Evolutionary conservation across 35 echinoderm and acorn worm genomes (phyloP).

Genomic region (Ophiothrix spiculata): DNA sequence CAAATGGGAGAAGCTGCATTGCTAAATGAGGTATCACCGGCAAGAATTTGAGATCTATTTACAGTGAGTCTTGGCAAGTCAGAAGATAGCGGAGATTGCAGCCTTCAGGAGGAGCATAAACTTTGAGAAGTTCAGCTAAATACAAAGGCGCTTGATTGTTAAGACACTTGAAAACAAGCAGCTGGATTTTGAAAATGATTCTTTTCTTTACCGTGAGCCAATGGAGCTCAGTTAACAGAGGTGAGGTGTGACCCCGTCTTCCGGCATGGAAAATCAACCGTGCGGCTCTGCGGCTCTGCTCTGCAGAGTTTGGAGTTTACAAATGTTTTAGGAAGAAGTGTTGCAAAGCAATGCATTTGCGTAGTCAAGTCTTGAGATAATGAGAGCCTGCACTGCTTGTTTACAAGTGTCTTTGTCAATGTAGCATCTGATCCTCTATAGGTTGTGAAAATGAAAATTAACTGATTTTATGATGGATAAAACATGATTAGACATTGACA

Average conservation of each 20-base stretch:
- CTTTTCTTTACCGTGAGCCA: neutral
- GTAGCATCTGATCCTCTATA: too few species aligned
- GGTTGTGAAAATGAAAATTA: too few species aligned
- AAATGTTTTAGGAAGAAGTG: too few species aligned
- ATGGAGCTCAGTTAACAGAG: neutral
- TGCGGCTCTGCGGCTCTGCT: neutral
- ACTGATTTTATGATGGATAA: too few species aligned
- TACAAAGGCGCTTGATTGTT: neutral
- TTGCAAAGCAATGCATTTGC: too few species aligned
- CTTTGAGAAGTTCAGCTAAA: neutral
- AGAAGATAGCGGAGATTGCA: neutral
- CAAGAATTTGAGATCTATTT: neutral
- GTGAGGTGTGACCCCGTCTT: neutral
- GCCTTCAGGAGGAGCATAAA: neutral
- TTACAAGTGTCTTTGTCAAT: too few species aligned
- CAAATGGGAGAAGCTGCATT: neutral
- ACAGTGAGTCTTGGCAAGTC: neutral
- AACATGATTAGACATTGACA: too few species aligned
- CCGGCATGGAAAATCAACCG: neutral
- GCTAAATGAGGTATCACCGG: neutral
- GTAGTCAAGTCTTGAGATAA: too few species aligned
- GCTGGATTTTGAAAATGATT: neutral
- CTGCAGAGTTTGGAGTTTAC: neutral
- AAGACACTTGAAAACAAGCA: neutral
- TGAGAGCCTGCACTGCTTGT: too few species aligned